Evolutionary conservation across 2,113 vertebrate genomes (phyloP).

Genomic region (Meriones unguiculatus): DNA sequence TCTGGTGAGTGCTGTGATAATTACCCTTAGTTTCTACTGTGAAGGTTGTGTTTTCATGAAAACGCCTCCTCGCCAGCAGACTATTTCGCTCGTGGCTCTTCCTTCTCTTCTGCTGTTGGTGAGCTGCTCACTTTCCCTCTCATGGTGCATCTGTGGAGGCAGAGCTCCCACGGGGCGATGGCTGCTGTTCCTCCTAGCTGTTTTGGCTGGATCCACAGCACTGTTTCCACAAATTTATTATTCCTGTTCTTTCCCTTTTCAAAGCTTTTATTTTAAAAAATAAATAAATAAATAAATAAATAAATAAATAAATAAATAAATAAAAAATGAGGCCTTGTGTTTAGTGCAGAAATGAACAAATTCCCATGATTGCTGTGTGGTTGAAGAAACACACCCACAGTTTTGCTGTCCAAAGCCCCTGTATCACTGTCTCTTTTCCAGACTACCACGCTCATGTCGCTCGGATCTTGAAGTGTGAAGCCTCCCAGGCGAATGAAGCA

Average conservation of each 20-base stretch:
- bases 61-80: constrained; percentile 47
- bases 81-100: constrained; percentile 61
- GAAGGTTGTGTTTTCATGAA: constrained; percentile 38
- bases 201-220: constrained; percentile 81
- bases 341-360: constrained; percentile 77
- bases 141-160: not conserved
- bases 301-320: not conserved
- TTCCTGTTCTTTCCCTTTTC: constrained; percentile 52
- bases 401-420: too few relatives aligned
- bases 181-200: constrained; percentile 68
- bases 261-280: constrained; percentile 50
- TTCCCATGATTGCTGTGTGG: not conserved
- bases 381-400: not conserved
- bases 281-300: not conserved
- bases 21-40: not conserved
- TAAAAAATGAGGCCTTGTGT: constrained; percentile 79
- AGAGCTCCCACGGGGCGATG: not conserved
- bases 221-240: constrained; percentile 72
- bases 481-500: not conserved
- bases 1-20: not conserved
- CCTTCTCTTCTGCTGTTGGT: constrained; percentile 64
- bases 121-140: not conserved
- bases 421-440: too few relatives aligned
- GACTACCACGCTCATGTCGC: fast-evolving
- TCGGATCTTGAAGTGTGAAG: fast-evolving